These are phyloP conservation scores for Lysandra coridon DNA, from an alignment of 2,888 invertebrate genomes.

Conservation along the genomic window DNA sequence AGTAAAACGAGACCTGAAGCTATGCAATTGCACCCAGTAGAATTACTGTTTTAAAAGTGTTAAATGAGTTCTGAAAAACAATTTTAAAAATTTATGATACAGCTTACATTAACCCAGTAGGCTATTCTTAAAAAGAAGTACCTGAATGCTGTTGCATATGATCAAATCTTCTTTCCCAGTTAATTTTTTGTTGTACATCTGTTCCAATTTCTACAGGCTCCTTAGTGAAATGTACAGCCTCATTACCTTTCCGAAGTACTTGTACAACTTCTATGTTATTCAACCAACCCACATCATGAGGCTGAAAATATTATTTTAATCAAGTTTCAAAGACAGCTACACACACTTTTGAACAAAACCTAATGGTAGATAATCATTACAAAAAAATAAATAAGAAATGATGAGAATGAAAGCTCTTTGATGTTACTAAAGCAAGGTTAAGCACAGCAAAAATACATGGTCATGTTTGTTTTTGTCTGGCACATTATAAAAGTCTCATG, in stretches of 20 bases:
- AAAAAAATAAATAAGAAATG: constrained; percentile 1
- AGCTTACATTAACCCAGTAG: too few species aligned
- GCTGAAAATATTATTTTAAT: constrained; percentile 68
- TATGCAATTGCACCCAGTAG: too few species aligned
- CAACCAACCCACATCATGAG: constrained; percentile 87
- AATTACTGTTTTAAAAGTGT: too few species aligned
- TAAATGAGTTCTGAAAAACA: too few species aligned
- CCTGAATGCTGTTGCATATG: constrained; percentile 97
- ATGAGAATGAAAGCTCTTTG: neutral
- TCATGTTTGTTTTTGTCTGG: too few species aligned
- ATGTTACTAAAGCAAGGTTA: too few species aligned
- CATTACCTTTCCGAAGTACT: constrained; percentile 84
- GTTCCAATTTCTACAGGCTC: constrained; percentile 82
- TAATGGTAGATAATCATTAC: neutral
- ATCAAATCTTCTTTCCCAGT: constrained; percentile 90
- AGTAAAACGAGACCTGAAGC: too few species aligned
- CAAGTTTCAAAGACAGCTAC: too few species aligned
- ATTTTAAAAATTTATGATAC: too few species aligned
- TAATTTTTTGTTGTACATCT: constrained; percentile 82
- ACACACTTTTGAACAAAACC: neutral
- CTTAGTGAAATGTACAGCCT: constrained; percentile 87
- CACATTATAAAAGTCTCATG: too few species aligned
- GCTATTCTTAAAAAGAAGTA: constrained; percentile 47
- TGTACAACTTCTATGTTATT: constrained; percentile 84
- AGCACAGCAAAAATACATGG: too few species aligned